These are phyloP conservation scores for Branchellion lobata DNA, from an alignment of 2,888 invertebrate species.

Conservation along the genomic window DNA sequence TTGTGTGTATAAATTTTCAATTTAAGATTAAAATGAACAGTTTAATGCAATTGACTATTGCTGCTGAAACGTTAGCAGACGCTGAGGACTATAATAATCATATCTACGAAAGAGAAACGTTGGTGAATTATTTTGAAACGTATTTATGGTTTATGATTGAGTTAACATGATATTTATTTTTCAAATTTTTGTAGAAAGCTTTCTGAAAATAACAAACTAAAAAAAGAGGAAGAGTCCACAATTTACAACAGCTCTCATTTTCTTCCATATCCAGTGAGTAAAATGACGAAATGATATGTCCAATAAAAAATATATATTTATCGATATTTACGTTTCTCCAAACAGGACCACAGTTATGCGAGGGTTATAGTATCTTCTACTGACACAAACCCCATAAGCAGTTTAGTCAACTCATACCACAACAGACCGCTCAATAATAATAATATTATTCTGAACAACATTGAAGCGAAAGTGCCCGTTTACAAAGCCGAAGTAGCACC, in stretches of 20 bases:
- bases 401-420: neutral
- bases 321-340: no score
- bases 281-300: neutral
- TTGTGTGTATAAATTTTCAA: neutral
- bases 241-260: slow-evolving; percentile 15
- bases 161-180: neutral
- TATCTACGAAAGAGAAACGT: slow-evolving; percentile 9
- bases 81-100: slow-evolving; percentile 18
- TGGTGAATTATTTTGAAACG: neutral
- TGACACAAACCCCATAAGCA: slow-evolving; percentile 49
- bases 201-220: neutral
- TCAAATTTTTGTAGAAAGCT: neutral
- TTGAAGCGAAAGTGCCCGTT: neutral
- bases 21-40: slow-evolving; percentile 41
- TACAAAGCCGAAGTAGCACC: neutral
- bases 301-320: no score
- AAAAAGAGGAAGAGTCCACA: slow-evolving; percentile 2
- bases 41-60: slow-evolving; percentile 42
- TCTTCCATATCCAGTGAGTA: slow-evolving; percentile 31
- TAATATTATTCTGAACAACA: neutral
- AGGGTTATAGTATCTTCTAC: slow-evolving; percentile 70
- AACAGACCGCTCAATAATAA: neutral
- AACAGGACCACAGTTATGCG: slow-evolving; percentile 74
- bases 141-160: neutral
- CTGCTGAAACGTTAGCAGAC: slow-evolving; percentile 35